Base-by-base conservation (phyloP, 2,797 vertebrate species). In the Botia almorhae region DNA sequence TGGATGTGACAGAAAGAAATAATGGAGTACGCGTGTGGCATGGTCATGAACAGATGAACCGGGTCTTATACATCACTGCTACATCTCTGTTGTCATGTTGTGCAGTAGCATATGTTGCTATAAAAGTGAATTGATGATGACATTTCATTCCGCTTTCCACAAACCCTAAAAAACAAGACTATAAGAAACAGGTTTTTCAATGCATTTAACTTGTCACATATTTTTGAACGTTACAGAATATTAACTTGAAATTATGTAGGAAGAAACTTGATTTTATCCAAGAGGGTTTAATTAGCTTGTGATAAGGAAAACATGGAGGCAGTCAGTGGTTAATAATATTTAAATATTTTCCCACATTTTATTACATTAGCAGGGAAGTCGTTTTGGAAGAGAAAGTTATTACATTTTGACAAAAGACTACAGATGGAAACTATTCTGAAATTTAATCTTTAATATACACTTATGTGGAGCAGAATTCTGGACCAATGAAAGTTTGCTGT, bases 1-100 rank as follows among this genome's bases (percentile, higher is more conserved):
- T 48, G 67, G 53, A 73, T 69, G 53, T 76, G 68, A 81, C 29
- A 73, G 58, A 50, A 60, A 36, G 43, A 39, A 53, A 51, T 76
- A 33, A 64, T 39, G 29, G 26, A 48, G 58, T 60, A 16, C 60
- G 68, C 2, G 11, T n/a, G 76, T 2, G 33, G 51, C 11, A 1
- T 55, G 16, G 39, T 70, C 43, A 4, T 63, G 67, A 29, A 77
- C 53, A 58, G 50, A 69, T 69, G 11, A 68, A 69, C 16, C 1
- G 14, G 46, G 19, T 29, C 19, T 58, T 39, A 16, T 23, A 39
- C n/a, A 65, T 65, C n/a, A 21, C 2, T 21, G 61, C 19, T 39
- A 3, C 58, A 16, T 61, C 12, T 13, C 58, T 76, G 61, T 56
- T 76, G 26, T 39, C 58, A 61, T 21, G 39, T 8, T 39, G 33